Evolutionary conservation across 1,140 invertebrate genomes (phyloP).

Genomic region (Drusus annulatus): DNA sequence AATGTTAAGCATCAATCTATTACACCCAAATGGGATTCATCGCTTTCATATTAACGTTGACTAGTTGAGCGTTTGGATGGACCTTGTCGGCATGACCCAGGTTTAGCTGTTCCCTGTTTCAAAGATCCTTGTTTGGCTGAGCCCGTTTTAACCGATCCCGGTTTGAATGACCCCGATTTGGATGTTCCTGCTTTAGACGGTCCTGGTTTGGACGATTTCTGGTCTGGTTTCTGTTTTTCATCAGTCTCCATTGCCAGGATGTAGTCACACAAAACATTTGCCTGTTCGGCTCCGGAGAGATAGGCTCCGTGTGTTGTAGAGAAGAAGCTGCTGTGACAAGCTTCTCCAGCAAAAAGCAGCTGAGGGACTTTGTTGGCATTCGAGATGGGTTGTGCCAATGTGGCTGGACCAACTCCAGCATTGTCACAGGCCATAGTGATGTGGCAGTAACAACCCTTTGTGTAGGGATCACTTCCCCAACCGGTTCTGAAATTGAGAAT

Average conservation of each 20-base stretch:
- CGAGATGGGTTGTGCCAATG: constrained; percentile 65
- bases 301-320: constrained; percentile 83
- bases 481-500: constrained; percentile 69
- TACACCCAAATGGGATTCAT: too few species aligned
- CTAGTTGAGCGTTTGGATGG: too few species aligned
- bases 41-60: too few species aligned
- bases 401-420: constrained; percentile 60
- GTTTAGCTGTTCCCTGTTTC: too few species aligned
- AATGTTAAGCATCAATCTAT: too few species aligned
- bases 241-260: background rate
- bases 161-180: too few species aligned
- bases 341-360: constrained; percentile 83
- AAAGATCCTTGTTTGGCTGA: too few species aligned
- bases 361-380: constrained; percentile 63
- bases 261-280: constrained; percentile 52
- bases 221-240: too few species aligned
- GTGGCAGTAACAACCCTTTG: constrained; percentile 79
- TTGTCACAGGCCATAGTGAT: constrained; percentile 71
- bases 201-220: too few species aligned
- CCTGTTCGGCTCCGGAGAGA: constrained; percentile 72
- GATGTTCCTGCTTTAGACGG: too few species aligned
- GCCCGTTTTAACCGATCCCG: too few species aligned
- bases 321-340: constrained; percentile 77
- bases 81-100: too few species aligned
- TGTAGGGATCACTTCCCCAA: constrained; percentile 77